Base-by-base conservation (phyloP, 2,113 vertebrate genomes). In the Sclerurus mexicanus region DNA sequence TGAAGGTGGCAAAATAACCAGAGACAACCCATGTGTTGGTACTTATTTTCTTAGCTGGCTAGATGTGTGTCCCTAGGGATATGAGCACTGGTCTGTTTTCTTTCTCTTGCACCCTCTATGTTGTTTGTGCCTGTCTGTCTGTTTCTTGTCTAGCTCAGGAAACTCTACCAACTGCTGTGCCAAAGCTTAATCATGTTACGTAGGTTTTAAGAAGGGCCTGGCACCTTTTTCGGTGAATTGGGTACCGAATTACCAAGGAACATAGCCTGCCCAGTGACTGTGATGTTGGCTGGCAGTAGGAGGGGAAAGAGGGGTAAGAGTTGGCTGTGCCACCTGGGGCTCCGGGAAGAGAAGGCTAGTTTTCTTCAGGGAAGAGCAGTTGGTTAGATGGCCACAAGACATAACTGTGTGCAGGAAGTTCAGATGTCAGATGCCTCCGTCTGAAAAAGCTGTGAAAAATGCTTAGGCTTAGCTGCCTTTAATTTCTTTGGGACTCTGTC, bases 91-190 rank as follows among this genome's bases (percentile, higher is more conserved):
- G 92, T 88, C 95, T 94, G 56, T 92, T 91, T 79, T 96, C 96
- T 97, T 97, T 96, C 97, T 87, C 85, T 97, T 97, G 96, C 93
- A 97, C 96, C 96, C 93, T 96, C 95, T 90, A 22, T 89, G 91
- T 85, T 74, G 71, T 90, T 86, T 53, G 18, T 96, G 81, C 85
- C 53, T 92, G 74, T 85, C 73, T 87, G 75, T 88, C 87, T 88
- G 76, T 84, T 73, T 67, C 59, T 80, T 39, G 79, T 90, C 7
- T 22, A 83, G 95, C 72, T 93, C 79, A 94, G 90, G 85, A 92
- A 94, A 56, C 4, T 30, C 58, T 82, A 74, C 75, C 86, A 79
- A 58, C 44, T 84, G 69, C 68, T 81, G 35, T 94, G 79, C 74
- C 85, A 79, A 93, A 92, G 77, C 37, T 52, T 33, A 81, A 56